Evolutionary conservation across 1,140 invertebrate genomes (phyloP).

Genomic region (Diplogasteroides magnus): DNA sequence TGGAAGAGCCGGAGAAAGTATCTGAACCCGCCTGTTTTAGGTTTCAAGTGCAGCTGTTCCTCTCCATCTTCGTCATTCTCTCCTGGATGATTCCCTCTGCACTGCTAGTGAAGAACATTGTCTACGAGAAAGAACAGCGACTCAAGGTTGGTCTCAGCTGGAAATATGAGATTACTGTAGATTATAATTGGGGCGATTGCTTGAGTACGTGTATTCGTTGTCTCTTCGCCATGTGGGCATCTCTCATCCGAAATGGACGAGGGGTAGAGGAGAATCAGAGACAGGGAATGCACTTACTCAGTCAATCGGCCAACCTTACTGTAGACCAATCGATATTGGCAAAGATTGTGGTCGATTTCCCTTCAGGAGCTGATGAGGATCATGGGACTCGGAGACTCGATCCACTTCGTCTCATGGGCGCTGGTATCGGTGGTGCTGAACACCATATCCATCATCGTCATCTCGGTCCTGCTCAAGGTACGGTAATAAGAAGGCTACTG

Average conservation of each 20-base stretch:
- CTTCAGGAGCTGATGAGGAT: conserved; percentile 56
- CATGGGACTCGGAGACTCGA: conserved; percentile 58
- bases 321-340: no score
- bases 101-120: conserved; percentile 71
- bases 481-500: no score
- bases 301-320: no score
- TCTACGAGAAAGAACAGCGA: conserved; percentile 67
- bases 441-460: conserved; percentile 42
- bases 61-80: conserved; percentile 60
- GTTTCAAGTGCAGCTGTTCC: conserved; percentile 57
- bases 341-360: no score
- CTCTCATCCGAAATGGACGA: no score
- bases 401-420: conserved; percentile 63
- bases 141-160: conserved; percentile 55
- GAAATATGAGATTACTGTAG: not conserved
- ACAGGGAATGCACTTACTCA: no score
- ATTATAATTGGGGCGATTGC: not conserved
- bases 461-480: conserved; percentile 34
- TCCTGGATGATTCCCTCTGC: conserved; percentile 68
- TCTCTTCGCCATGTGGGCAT: no score
- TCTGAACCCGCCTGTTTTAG: no score
- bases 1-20: not conserved
- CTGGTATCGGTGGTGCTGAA: conserved; percentile 58
- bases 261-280: no score
- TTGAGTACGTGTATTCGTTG: no score